Evolutionary conservation across 2,113 vertebrate genomes (phyloP).

Genomic region (Pteruthius melanotis): DNA sequence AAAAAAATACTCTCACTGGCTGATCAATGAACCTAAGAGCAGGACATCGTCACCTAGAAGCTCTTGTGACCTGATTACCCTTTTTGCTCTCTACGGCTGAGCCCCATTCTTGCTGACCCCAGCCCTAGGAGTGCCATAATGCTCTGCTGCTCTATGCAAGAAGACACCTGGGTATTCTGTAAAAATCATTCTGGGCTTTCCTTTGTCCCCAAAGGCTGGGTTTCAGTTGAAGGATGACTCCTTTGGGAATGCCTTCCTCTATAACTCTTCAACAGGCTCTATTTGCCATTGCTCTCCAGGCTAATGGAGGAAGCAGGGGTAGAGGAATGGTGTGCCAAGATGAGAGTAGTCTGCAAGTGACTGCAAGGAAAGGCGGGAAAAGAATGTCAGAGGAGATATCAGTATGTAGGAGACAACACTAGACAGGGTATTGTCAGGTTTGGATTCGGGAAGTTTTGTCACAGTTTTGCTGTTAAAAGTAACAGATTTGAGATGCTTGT

Average conservation of each 20-base stretch:
- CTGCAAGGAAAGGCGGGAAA: neutral
- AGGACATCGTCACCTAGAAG: neutral
- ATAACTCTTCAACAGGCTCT: neutral
- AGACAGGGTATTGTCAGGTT: neutral
- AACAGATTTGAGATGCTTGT: neutral
- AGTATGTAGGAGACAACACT: neutral
- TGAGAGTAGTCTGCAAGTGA: neutral
- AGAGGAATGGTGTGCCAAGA: neutral
- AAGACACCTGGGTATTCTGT: neutral
- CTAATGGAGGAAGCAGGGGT: neutral
- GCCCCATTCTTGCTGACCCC: neutral
- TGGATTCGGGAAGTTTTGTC: neutral
- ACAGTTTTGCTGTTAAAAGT: neutral
- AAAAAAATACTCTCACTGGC: conserved; percentile 55
- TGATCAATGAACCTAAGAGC: conserved; percentile 47
- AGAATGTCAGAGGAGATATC: neutral
- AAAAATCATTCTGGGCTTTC: neutral
- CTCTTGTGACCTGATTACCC: conserved; percentile 45
- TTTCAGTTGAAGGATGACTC: neutral
- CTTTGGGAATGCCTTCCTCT: neutral
- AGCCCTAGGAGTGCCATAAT: neutral
- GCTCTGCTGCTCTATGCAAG: neutral
- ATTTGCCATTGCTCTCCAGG: neutral
- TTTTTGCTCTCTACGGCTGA: neutral
- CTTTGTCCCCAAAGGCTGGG: neutral